Percentiles rank a stretch among this genome's conserved stretches.
These are phyloP conservation scores for Pseudomyrmex pallidus DNA, from an alignment of 1,140 invertebrate genomes.

Conservation along the genomic window DNA sequence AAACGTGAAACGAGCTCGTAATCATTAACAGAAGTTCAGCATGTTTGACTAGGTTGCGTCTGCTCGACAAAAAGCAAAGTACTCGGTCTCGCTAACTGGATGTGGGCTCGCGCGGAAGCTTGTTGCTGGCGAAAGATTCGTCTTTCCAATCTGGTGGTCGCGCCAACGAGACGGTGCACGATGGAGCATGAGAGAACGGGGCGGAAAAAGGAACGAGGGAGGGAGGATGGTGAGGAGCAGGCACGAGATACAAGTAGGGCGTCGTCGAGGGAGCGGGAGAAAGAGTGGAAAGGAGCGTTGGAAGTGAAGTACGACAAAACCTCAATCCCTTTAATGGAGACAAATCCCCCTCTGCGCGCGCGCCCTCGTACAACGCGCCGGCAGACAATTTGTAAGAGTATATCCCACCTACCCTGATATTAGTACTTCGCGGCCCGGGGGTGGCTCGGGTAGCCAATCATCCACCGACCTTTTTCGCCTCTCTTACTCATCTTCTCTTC, in stretches of 20 bases:
- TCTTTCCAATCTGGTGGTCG: slow-evolving; percentile 57
- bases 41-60: slow-evolving; percentile 48
- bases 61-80: slow-evolving; percentile 32
- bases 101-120: slow-evolving; percentile 56
- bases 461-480: slow-evolving; percentile 65
- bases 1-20: slow-evolving; percentile 21
- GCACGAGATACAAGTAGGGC: slow-evolving; percentile 44
- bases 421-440: slow-evolving; percentile 68
- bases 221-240: background rate
- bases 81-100: slow-evolving; percentile 44
- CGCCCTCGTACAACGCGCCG: slow-evolving; percentile 63
- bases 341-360: slow-evolving; percentile 80
- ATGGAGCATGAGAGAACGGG: background rate
- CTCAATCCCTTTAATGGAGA: slow-evolving; percentile 85
- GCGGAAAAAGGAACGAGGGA: background rate
- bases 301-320: slow-evolving; percentile 82
- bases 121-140: slow-evolving; percentile 61
- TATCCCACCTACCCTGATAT: slow-evolving; percentile 77
- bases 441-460: slow-evolving; percentile 74
- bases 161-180: slow-evolving; percentile 22
- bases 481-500: slow-evolving; percentile 10
- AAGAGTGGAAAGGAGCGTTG: slow-evolving; percentile 50
- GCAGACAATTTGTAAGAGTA: slow-evolving; percentile 84
- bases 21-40: slow-evolving; percentile 20
- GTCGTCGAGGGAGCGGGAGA: slow-evolving; percentile 25